A percentile compares a stretch with the other conserved stretches of the same genome.
phyloP scores from a whole-genome alignment of 2,113 vertebrate species.

The Malaclemys terrapin region DNA sequence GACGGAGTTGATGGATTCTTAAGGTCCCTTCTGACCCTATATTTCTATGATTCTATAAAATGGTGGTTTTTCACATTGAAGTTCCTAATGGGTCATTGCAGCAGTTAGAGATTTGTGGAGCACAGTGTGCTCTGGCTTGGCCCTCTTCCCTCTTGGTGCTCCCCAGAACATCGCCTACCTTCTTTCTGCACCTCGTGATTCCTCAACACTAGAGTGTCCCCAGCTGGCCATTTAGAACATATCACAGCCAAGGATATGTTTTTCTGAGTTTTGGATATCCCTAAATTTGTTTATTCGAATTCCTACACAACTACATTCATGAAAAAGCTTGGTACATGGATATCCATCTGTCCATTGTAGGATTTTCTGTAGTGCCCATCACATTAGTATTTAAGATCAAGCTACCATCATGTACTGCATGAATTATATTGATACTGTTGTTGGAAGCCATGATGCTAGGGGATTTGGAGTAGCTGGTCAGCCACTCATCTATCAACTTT shows the following conservation, averaged over 20 bases:
- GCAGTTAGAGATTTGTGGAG: background rate
- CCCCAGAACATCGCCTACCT: background rate
- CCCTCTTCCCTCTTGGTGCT: background rate
- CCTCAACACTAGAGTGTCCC: background rate
- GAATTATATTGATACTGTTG: background rate
- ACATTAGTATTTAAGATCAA: background rate
- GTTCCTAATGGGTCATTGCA: background rate
- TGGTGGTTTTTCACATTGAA: background rate
- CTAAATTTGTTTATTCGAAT: background rate
- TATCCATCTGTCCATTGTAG: background rate
- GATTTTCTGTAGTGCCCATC: background rate
- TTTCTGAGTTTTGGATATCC: background rate
- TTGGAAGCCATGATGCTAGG: background rate
- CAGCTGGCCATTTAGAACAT: background rate
- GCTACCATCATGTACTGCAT: background rate
- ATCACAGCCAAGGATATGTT: background rate
- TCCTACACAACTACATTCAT: background rate
- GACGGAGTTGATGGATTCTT: background rate
- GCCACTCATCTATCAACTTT: background rate
- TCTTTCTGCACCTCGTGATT: background rate
- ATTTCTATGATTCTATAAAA: background rate
- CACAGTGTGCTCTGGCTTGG: background rate
- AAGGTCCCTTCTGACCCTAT: background rate
- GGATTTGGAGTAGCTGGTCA: background rate
- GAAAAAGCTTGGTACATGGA: background rate